phyloP scores from a whole-genome alignment of 2,888 invertebrate genomes.

The Lamellibrachia satsuma region DNA sequence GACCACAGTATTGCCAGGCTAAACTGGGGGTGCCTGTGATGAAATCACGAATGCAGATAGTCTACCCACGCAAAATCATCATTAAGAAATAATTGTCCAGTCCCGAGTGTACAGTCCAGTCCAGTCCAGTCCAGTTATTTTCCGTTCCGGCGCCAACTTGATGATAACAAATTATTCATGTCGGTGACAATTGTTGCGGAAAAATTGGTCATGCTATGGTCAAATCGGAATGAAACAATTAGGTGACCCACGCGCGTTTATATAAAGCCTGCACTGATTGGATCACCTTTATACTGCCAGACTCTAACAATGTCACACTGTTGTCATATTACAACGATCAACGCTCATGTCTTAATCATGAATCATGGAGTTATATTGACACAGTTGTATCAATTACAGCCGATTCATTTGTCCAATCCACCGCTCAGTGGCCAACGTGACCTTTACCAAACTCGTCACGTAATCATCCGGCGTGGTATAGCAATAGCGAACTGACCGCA shows the following conservation, averaged over 20 bases:
- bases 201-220: neutral
- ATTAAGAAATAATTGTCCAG: neutral
- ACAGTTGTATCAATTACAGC: neutral
- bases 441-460: slow-evolving; percentile 8
- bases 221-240: neutral
- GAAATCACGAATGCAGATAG: too few species aligned
- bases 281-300: neutral
- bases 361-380: neutral
- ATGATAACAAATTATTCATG: neutral
- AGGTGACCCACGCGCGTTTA: neutral
- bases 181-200: neutral
- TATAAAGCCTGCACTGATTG: neutral
- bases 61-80: too few species aligned
- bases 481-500: neutral
- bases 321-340: neutral
- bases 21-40: too few species aligned
- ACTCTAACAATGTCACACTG: neutral
- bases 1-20: too few species aligned
- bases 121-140: neutral
- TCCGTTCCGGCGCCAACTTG: neutral
- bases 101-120: neutral
- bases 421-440: neutral
- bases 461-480: neutral
- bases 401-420: neutral
- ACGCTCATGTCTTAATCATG: neutral